Evolutionary conservation across 2,888 invertebrate genomes (phyloP).

Genomic region (Agrotis exclamationis): DNA sequence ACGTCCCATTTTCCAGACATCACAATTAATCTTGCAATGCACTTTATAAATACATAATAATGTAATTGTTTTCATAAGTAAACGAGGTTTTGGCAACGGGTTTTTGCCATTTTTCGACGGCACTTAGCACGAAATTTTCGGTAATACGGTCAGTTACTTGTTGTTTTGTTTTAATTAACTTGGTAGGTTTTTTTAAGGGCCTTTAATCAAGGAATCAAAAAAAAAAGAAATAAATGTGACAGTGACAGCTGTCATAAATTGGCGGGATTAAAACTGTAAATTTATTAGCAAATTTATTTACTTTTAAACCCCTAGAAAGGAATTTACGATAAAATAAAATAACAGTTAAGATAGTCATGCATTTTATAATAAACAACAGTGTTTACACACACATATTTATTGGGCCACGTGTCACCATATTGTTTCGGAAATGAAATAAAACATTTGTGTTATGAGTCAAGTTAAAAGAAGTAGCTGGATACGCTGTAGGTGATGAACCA

Average conservation of each 20-base stretch:
- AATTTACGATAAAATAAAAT: constrained; percentile 16
- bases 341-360: constrained; percentile 32
- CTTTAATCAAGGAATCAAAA: neutral
- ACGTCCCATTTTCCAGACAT: constrained; percentile 56
- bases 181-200: neutral
- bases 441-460: constrained; percentile 17
- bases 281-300: neutral
- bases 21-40: constrained; percentile 52
- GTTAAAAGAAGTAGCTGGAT: neutral
- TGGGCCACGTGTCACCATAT: constrained; percentile 16
- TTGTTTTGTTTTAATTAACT: neutral
- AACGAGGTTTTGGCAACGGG: constrained; percentile 45
- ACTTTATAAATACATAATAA: constrained; percentile 55
- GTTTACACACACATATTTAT: constrained; percentile 12
- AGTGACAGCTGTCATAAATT: constrained; percentile 15
- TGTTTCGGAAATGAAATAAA: constrained; percentile 26
- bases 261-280: neutral
- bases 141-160: neutral
- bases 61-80: constrained; percentile 52
- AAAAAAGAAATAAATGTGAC: neutral
- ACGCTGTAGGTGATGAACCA: neutral
- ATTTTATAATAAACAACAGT: constrained; percentile 27
- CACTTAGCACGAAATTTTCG: constrained; percentile 28
- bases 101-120: constrained; percentile 19
- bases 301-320: neutral